Conservation (phyloP, 2,888 invertebrate species). For the Liodrosophila aerea region DNA sequence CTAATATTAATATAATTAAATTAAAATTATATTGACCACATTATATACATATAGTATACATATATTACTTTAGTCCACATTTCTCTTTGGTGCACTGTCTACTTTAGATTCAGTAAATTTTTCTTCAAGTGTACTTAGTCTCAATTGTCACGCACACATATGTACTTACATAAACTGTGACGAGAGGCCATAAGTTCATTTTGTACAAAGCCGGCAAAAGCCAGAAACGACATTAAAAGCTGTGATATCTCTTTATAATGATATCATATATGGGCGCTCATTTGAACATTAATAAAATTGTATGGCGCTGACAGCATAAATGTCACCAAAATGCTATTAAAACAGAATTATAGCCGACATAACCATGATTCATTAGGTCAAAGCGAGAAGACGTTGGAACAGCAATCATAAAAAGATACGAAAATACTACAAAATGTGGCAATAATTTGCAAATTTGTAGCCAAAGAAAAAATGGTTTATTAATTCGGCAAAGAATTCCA, state of each 20-base stretch:
- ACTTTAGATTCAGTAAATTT: not conserved
- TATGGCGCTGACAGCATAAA: conserved; percentile 76
- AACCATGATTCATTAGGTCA: conserved; percentile 72
- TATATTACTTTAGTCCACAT: too few relatives aligned
- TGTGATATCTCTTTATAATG: conserved; percentile 66
- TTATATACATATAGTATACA: too few relatives aligned
- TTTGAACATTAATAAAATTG: conserved; percentile 74
- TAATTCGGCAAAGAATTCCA: conserved; percentile 47
- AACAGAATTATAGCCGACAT: conserved; percentile 75
- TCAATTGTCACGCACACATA: conserved; percentile 1
- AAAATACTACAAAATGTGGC: conserved; percentile 51
- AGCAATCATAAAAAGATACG: conserved; percentile 42
- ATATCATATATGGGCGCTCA: conserved; percentile 64
- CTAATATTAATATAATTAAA: too few relatives aligned
- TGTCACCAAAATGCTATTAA: conserved; percentile 75
- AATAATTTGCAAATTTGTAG: conserved; percentile 70
- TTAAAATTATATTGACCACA: too few relatives aligned
- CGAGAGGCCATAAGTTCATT: conserved; percentile 45
- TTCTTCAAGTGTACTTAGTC: not conserved
- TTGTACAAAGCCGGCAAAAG: conserved; percentile 38
- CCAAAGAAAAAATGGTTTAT: conserved; percentile 59
- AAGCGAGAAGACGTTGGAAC: conserved; percentile 25
- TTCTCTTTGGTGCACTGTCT: not conserved
- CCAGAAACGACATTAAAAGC: conserved; percentile 43
- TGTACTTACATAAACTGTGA: too few relatives aligned